Percentiles rank a stretch among this genome's conserved stretches.
phyloP scores from a whole-genome alignment of 2,113 vertebrate species.

The Redunca redunca region DNA sequence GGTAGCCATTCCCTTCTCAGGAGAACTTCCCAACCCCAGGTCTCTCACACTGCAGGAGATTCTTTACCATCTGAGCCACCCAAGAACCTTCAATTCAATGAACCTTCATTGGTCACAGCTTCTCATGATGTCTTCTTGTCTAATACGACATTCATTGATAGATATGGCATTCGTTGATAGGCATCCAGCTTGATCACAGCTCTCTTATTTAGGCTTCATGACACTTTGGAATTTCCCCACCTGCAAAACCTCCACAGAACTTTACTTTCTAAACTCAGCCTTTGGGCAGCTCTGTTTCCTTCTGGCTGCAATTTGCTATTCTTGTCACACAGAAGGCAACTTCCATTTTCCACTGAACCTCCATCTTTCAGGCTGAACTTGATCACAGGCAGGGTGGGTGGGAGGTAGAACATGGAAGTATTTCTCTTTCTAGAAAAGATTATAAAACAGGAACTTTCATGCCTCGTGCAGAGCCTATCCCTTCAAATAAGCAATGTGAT shows the following conservation, averaged over 20 bases:
- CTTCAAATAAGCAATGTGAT: constrained; percentile 1
- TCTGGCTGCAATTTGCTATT: neutral
- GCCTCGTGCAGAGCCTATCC: neutral
- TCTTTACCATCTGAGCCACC: neutral
- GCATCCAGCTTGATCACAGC: neutral
- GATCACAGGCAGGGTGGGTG: neutral
- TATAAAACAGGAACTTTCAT: constrained; percentile 52
- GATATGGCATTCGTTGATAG: neutral
- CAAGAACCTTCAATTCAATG: neutral
- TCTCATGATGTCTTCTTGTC: constrained; percentile 1
- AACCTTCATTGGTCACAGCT: neutral
- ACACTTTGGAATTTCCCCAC: neutral
- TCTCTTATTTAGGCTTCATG: neutral
- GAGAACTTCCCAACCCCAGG: neutral
- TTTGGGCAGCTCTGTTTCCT: constrained; percentile 29
- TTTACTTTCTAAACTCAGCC: neutral
- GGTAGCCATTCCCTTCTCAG: neutral
- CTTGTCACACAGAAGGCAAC: neutral
- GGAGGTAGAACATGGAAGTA: constrained; percentile 44
- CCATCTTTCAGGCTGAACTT: constrained; percentile 34
- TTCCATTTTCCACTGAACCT: constrained; percentile 37
- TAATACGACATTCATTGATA: neutral
- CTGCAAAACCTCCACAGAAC: neutral
- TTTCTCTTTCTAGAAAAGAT: constrained; percentile 52
- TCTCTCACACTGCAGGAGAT: neutral